Evolutionary conservation across 2,888 invertebrate species (phyloP), one percentile per base, ranked within the genome.

Genomic region (Diaperis boleti): DNA sequence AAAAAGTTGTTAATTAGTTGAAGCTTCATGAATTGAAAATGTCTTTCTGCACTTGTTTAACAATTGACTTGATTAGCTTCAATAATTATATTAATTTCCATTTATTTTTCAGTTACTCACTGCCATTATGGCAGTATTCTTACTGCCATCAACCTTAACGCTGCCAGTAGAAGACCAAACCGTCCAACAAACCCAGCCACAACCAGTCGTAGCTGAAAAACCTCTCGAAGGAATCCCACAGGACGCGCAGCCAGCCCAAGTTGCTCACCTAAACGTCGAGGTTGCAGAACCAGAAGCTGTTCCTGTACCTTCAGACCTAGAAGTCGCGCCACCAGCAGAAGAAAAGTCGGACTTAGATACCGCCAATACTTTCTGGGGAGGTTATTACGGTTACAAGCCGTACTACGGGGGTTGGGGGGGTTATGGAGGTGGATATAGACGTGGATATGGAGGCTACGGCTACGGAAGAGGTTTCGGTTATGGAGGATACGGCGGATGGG

Each of bases 311-410:
- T 1, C 18, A n/a, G 18, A 11, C 18, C 14, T 18, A 41, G 41
- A 41, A 41, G 41, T n/a, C 11, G 33, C 11, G n/a, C 33, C 33
- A 33, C 7, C 39, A 11, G 54, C n/a, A 13, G 55, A 44, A 20
- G 65, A 64, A 13, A 69, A 65, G 35, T 66, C 56, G 11, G 72
- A 72, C 59, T 65, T 72, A 18, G 71, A 72, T 8, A 72, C 72
- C 1, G 72, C 72, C 7, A 71, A 71, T 42, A 70, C 71, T 0
- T 67, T 69, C 33, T 72, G 72, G 72, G 69, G 70, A 10, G 35
- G 44, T 31, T 60, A 60, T 11, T 54, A 45, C 11, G 31, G 54
- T 33, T 33, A 33, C 20, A 22, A 22, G 5, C 54, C 54, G 11
- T 39, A 60, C 26, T 65, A 63, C 1, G 59, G 59, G 3, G 64